phyloP scores from a whole-genome alignment of 2,888 invertebrate species.

The Melinaea marsaeus region DNA sequence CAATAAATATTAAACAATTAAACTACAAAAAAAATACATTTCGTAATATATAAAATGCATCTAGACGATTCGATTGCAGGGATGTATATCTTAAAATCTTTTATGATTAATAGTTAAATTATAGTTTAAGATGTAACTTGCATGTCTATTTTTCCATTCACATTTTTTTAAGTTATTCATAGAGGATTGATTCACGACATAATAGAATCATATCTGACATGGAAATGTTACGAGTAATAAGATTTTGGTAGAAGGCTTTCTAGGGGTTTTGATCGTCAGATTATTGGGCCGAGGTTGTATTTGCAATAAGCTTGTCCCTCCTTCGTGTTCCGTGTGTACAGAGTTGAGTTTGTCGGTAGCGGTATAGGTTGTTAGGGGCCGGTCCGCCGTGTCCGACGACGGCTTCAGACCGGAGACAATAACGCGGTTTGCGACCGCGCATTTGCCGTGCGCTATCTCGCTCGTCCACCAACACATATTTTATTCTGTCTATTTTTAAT shows the following conservation, averaged over 20 bases:
- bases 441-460: constrained; percentile 62
- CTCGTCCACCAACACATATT: constrained; percentile 75
- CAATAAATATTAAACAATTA: constrained; percentile 72
- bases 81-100: constrained; percentile 73
- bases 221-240: constrained; percentile 49
- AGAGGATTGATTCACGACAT: constrained; percentile 50
- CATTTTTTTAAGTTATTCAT: constrained; percentile 58
- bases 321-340: constrained; percentile 40
- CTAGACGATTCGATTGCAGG: constrained; percentile 74
- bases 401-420: constrained; percentile 51
- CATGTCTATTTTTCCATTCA: constrained; percentile 54
- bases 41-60: constrained; percentile 73
- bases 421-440: constrained; percentile 49
- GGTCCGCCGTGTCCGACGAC: constrained; percentile 36
- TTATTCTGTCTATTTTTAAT: constrained; percentile 78
- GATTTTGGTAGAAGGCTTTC: constrained; percentile 53
- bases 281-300: constrained; percentile 35
- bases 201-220: constrained; percentile 36
- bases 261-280: constrained; percentile 29
- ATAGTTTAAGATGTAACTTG: constrained; percentile 66
- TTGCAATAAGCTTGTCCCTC: constrained; percentile 46
- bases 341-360: constrained; percentile 38
- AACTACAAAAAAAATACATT: constrained; percentile 73
- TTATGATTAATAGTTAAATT: constrained; percentile 74
- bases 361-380: constrained; percentile 33